Evolutionary conservation across 2,888 invertebrate genomes (phyloP).

Genomic region (Tenthredo livida): DNA sequence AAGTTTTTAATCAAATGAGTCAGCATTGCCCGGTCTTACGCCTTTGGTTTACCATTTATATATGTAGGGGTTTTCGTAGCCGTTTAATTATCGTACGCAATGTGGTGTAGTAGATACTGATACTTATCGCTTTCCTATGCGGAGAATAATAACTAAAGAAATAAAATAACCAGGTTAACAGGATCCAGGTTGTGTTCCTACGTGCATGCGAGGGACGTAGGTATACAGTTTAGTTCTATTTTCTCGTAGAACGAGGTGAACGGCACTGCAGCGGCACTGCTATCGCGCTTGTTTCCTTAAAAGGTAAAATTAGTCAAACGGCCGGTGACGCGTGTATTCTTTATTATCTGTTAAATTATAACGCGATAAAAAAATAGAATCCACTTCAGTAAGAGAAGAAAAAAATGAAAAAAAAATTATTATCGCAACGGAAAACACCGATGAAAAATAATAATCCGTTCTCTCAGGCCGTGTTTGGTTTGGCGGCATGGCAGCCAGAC

Average conservation of each 20-base stretch:
- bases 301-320: slow-evolving; percentile 3
- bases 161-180: slow-evolving; percentile 34
- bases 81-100: slow-evolving; percentile 48
- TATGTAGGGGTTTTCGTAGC: background rate
- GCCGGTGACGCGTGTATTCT: background rate
- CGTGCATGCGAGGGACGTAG: background rate
- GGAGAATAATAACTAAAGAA: slow-evolving; percentile 38
- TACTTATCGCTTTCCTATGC: slow-evolving; percentile 45
- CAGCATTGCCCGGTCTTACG: background rate
- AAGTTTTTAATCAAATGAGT: background rate
- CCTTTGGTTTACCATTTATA: background rate
- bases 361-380: background rate
- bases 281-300: background rate
- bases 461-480: background rate
- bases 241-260: slow-evolving; percentile 17
- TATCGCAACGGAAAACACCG: background rate
- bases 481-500: background rate
- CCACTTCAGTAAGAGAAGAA: background rate
- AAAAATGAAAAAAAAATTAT: background rate
- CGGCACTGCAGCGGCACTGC: background rate
- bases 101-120: slow-evolving; percentile 34
- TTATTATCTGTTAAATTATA: background rate
- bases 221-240: slow-evolving; percentile 4
- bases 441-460: slow-evolving; percentile 2
- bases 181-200: background rate